Percentiles rank a stretch among this genome's conserved stretches.
Conservation (phyloP, 2,888 invertebrate species). For the Microctonus brassicae region DNA sequence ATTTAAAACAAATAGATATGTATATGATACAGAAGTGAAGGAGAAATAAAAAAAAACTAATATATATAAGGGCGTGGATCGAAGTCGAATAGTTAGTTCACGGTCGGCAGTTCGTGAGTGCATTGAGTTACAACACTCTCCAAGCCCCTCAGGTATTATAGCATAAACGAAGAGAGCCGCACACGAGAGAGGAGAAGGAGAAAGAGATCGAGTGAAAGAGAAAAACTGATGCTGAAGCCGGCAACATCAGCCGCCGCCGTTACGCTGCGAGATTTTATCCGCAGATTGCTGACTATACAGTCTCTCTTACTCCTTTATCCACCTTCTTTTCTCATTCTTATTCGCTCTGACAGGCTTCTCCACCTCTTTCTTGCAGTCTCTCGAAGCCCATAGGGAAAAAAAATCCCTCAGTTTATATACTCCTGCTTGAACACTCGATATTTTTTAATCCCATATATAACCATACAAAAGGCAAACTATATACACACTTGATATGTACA, state of each 20-base stretch:
- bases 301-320: background rate
- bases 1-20: background rate
- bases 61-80: constrained; percentile 48
- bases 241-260: constrained; percentile 45
- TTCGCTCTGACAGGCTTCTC: background rate
- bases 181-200: background rate
- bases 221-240: constrained; percentile 28
- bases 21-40: constrained; percentile 32
- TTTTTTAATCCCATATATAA: constrained; percentile 3
- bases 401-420: background rate
- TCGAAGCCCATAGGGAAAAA: background rate
- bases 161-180: constrained; percentile 31
- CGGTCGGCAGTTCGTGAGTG: constrained; percentile 50
- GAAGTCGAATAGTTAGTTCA: constrained; percentile 45
- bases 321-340: background rate
- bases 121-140: constrained; percentile 53
- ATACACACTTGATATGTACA: background rate
- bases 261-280: constrained; percentile 53
- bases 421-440: background rate
- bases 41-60: too few species aligned
- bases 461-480: background rate
- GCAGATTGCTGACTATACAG: constrained; percentile 42
- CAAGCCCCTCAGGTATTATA: constrained; percentile 24
- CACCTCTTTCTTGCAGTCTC: background rate
- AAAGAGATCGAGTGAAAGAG: too few species aligned